Base-by-base conservation (phyloP, 2,797 vertebrate species). In the Nasua narica region DNA sequence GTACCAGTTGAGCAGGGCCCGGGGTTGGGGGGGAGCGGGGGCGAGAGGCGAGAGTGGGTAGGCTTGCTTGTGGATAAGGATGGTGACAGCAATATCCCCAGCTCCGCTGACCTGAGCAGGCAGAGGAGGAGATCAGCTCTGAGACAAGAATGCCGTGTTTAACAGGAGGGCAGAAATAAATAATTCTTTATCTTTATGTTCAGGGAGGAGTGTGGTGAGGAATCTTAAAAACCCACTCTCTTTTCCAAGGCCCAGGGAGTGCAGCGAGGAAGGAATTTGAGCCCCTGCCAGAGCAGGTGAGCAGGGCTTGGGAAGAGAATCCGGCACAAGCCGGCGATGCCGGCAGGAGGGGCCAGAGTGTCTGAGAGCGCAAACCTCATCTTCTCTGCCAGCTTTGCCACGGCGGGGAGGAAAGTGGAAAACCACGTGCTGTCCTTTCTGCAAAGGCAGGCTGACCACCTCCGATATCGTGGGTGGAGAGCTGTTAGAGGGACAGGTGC, bases 121-220 rank as follows among this genome's bases (percentile, higher is more conserved):
- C 85, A 69, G 85, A 56, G 86, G 25, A 13, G 87, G 92, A 76
- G 77, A 58, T 2, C 43, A 54, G 67, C 74, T 48, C 62, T 9
- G 40, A 60, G 9, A 35, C 70, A 94, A 32, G 69, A 54, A 81
- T 90, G 92, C 54, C 46, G 5, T 78, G 40, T 91, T 84, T 23
- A 79, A 76, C 5, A 16, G 86, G 78, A 43, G 4, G 46, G 85
- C 18, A 65, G 86, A 76, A 62, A 94, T 62, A 95, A 94, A 60
- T 97, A 84, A 95, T 82, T 90, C 94, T 84, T 97, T 93, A 95
- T 97, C 97, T 97, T 92, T 94, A 90, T 62, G 72, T 86, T 77
- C 79, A 69, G 48, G 91, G 87, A 90, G 87, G 86, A 93, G 90
- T 50, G 76, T 58, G 70, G 69, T 19, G n/a, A 92, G 91, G 86